Conservation (phyloP, 2,113 vertebrate genomes). For the Himantopus leucocephalus region DNA sequence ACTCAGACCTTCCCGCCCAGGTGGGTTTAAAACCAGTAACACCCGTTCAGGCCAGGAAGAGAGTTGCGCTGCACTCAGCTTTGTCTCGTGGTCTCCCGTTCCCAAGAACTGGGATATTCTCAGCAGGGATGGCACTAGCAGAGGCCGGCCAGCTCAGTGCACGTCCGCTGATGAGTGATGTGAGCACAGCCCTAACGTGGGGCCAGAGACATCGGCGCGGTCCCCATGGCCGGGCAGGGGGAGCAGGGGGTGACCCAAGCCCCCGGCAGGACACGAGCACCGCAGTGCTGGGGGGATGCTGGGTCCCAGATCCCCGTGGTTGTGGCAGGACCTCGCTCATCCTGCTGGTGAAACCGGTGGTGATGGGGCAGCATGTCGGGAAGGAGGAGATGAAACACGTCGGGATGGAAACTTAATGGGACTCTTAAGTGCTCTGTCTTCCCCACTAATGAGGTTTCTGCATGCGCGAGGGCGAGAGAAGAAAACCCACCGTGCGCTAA, state of each 20-base stretch:
- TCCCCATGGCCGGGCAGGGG: neutral
- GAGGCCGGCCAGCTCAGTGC: neutral
- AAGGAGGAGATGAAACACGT: slow-evolving; percentile 21
- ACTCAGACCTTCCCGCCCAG: neutral
- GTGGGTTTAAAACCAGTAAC: neutral
- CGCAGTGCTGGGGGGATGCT: accelerated
- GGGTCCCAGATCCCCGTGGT: neutral
- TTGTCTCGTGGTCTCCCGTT: accelerated
- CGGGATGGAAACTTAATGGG: neutral
- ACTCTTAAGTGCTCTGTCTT: slow-evolving; percentile 6
- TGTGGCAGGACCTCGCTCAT: neutral
- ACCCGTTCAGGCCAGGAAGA: neutral
- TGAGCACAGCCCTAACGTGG: accelerated
- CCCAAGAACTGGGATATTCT: neutral
- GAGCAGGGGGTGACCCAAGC: neutral
- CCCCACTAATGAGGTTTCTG: slow-evolving; percentile 64
- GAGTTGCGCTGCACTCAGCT: neutral
- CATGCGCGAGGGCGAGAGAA: neutral
- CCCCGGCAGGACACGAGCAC: accelerated
- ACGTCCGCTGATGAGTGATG: accelerated
- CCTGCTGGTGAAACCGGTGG: neutral
- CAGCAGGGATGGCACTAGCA: neutral
- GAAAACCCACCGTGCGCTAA: neutral
- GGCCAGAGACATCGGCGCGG: accelerated
- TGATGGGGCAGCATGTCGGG: neutral